Evolutionary conservation across 2,797 vertebrate species (phyloP).

Genomic region (Pipistrellus pygmaeus): DNA sequence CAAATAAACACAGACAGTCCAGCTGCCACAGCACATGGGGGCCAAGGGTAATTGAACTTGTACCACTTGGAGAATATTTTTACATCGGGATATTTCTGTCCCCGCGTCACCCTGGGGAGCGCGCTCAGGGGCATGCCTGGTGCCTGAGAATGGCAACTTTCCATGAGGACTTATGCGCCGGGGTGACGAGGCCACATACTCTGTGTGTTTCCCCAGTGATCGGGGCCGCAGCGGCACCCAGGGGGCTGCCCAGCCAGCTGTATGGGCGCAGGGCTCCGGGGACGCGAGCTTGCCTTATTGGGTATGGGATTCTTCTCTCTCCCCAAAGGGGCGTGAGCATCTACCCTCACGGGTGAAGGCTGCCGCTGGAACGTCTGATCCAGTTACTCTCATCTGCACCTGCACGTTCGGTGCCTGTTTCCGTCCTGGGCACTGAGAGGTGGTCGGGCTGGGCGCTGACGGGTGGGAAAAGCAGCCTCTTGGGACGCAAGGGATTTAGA

Average conservation of each 20-base stretch:
- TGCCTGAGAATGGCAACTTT: slow-evolving; percentile 72
- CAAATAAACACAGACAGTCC: slow-evolving; percentile 71
- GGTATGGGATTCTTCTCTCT: slow-evolving; percentile 50
- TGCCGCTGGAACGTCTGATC: not conserved
- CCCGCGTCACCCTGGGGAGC: slow-evolving; percentile 57
- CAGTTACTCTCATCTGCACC: not conserved
- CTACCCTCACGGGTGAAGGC: not conserved
- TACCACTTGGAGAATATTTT: slow-evolving; percentile 78
- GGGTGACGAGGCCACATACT: slow-evolving; percentile 75
- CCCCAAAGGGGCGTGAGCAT: not conserved
- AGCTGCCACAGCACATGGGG: slow-evolving; percentile 59
- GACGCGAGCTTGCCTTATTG: slow-evolving; percentile 47
- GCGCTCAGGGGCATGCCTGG: slow-evolving; percentile 34
- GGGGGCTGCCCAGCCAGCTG: not conserved
- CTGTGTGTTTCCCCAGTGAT: slow-evolving; percentile 70
- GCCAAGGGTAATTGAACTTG: not conserved
- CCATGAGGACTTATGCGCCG: slow-evolving; percentile 45
- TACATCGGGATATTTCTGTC: slow-evolving; percentile 79
- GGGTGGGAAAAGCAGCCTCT: slow-evolving; percentile 39
- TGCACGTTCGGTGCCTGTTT: slow-evolving; percentile 12
- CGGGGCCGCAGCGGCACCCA: not conserved
- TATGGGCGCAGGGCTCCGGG: not conserved
- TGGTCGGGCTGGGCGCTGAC: not conserved
- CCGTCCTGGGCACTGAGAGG: slow-evolving; percentile 62
- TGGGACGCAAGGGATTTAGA: slow-evolving; percentile 59